A percentile compares a stretch with the other conserved stretches of the same genome.
These are phyloP conservation scores for Nymphicus hollandicus DNA, from an alignment of 2,113 vertebrate genomes.

Conservation along the genomic window DNA sequence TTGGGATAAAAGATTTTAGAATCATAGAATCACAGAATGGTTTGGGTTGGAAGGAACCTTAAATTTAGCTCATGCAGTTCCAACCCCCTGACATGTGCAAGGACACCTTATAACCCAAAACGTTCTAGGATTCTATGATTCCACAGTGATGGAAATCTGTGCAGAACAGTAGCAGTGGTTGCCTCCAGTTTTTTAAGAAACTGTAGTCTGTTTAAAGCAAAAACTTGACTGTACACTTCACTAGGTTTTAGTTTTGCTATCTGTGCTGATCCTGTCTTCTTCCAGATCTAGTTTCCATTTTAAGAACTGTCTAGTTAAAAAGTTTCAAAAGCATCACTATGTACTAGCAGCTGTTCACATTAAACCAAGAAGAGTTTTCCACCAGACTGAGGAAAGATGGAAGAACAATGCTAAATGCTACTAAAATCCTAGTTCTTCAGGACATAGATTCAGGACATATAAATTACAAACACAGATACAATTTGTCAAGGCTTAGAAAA, in stretches of 20 bases:
- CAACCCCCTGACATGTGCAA: not conserved
- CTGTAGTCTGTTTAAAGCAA: not conserved
- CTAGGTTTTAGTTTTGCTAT: not conserved
- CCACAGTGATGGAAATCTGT: not conserved
- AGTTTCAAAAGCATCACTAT: not conserved
- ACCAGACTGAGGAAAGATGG: not conserved
- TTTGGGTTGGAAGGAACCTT: fast-evolving
- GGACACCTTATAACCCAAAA: not conserved
- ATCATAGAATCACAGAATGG: fast-evolving
- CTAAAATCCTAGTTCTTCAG: not conserved
- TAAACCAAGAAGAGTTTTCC: not conserved
- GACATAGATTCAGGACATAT: not conserved
- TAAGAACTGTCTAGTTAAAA: not conserved
- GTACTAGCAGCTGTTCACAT: not conserved
- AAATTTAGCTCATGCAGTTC: fast-evolving
- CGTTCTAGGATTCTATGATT: not conserved
- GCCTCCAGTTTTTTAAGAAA: not conserved
- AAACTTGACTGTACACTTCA: not conserved
- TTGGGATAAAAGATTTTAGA: not conserved
- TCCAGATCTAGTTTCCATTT: not conserved
- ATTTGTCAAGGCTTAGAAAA: not conserved
- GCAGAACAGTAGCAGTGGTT: not conserved
- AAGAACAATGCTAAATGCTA: not conserved
- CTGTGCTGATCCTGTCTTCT: not conserved
- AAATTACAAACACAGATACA: not conserved